Conservation (phyloP, 2,113 vertebrate species). For the Stomatorhinus ivindoensis region DNA sequence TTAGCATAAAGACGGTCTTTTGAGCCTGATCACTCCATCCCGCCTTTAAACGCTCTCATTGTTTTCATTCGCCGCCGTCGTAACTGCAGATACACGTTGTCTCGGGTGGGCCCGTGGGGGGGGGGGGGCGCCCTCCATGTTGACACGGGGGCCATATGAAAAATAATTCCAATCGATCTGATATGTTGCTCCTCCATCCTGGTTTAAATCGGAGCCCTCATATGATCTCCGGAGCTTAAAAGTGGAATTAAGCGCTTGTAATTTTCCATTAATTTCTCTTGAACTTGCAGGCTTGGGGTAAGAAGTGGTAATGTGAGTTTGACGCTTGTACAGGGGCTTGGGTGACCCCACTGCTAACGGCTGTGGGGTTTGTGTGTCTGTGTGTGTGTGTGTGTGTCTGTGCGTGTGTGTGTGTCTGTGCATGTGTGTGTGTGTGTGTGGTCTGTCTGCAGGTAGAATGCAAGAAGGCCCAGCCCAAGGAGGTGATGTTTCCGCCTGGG, state of each 20-base stretch:
- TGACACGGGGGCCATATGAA: neutral
- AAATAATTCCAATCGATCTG: slow-evolving; percentile 1
- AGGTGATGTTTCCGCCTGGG: slow-evolving; percentile 90
- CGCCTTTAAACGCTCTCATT: neutral
- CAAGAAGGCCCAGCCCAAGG: slow-evolving; percentile 91
- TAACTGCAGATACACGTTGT: neutral
- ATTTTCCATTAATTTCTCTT: slow-evolving; percentile 6
- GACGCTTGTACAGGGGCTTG: neutral
- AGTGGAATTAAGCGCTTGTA: neutral
- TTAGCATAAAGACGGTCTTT: neutral
- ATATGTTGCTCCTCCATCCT: neutral
- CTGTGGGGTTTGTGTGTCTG: neutral
- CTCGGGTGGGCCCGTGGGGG: neutral
- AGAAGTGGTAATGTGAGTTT: neutral
- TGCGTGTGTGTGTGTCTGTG: neutral
- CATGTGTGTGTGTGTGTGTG: neutral
- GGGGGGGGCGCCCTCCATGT: neutral
- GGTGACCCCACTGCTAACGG: neutral
- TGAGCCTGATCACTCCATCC: neutral
- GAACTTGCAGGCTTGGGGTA: neutral
- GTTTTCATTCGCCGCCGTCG: neutral
- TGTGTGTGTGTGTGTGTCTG: neutral
- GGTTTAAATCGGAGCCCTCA: neutral
- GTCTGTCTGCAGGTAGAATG: slow-evolving; percentile 79
- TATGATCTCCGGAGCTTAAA: neutral